Base-by-base conservation (phyloP, 2,113 vertebrate species). In the Regulus satrapa region DNA sequence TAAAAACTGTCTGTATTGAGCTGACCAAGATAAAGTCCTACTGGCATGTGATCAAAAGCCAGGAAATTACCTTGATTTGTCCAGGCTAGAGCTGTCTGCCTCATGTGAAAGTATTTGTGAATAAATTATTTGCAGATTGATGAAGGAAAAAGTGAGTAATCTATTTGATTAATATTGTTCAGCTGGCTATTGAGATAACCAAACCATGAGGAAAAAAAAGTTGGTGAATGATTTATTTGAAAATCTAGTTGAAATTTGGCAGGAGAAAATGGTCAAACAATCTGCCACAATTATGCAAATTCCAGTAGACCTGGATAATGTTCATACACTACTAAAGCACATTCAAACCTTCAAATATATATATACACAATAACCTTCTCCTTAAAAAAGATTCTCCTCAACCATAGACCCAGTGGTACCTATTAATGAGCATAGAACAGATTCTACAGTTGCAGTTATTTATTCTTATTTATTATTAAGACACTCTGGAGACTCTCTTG, bases 31-130 rank as follows among this genome's bases (percentile, higher is more conserved):
- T 94, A 93, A 96, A 94, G 94, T 95, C 77, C 72, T 94, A 68
- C 88, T 94, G 91, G 89, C 91, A 55, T 97, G 95, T 96, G 91
- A 97, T 94, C 90, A 97, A 96, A 97, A 96, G 88, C 79, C 71
- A 72, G 67, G 93, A 94, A 93, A 95, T 94, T 97, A 96, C 91
- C 89, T 94, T 96, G 92, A 95, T 96, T 96, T 97, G 89, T 93
- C 94, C 95, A 92, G 89, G 68, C 75, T 96, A 90, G 90, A 96
- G 83, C 92, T 88, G 86, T 34, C 88, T 93, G 87, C 90, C 63
- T 96, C 69, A 55, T 78, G 64, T 89, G 85, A 71, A 89, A 87
- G 56, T 92, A 89, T 92, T 94, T 95, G 83, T 91, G 93, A 93
- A 93, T 92, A 91, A 88, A 93, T 94, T 94, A 92, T 95, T 89